Base-by-base conservation (phyloP, 2,888 invertebrate genomes). In the Eurytoma californica region DNA sequence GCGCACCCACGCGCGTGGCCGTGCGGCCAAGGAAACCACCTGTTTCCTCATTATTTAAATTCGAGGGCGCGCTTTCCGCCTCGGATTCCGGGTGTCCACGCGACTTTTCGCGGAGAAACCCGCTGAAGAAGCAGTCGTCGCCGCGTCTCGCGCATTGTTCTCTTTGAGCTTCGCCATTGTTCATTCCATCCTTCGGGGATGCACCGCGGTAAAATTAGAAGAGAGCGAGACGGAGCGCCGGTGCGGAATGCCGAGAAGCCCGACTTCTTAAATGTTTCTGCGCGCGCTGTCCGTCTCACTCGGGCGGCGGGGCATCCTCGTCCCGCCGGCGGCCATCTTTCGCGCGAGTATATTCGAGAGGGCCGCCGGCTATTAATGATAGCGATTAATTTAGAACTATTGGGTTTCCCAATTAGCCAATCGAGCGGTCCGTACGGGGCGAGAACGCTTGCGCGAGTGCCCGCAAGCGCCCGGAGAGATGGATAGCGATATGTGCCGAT, bases 361-460 rank as follows among this genome's bases (percentile, higher is more conserved):
- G 61, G 49, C 30, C 72, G 51, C 72, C 66, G 81, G 81, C 83
- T 82, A 90, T 89, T 90, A 90, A 89, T 88, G 89, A 90, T 90
- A 86, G 85, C 89, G 90, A 90, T 90, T 88, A 89, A 90, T 90
- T 90, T 90, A 90, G 90, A 90, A 90, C 90, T 90, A 90, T 90
- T 90, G 87, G 89, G 89, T 90, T 90, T 90, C 90, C 85, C 88
- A 88, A 89, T 89, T 88, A 87, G 87, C 89, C 89, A 89, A 90
- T 90, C 89, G 85, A 85, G 16, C 65, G 65, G 28, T 24, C 67
- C 24, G 9, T 18, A 39, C 39, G 39, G 39, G 9, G 39, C 39
- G 39, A 39, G 39, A 39, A 9, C 39, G 39, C 39, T 39, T 9
- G 39, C 39, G 39, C 39, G 39, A 39, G 39, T 39, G 39, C 39